phyloP scores from a whole-genome alignment of 2,797 vertebrate species.

The Ctenosaura bakeri region DNA sequence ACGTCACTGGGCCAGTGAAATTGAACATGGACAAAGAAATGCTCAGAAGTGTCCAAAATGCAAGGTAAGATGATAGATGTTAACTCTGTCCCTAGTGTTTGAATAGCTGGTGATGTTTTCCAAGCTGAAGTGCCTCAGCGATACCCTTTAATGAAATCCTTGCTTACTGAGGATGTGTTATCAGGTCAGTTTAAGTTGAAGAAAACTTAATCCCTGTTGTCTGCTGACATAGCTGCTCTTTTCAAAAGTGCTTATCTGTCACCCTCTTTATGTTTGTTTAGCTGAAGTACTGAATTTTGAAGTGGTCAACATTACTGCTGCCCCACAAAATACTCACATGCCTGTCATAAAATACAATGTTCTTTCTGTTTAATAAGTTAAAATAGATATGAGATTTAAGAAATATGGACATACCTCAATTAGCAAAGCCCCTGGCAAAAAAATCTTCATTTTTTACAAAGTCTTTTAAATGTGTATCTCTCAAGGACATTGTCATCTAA shows the following conservation, averaged over 20 bases:
- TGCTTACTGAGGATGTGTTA: neutral
- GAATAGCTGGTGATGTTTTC: neutral
- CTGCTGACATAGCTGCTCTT: slow-evolving; percentile 28
- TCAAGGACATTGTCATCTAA: no score
- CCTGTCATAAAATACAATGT: neutral
- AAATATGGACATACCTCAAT: neutral
- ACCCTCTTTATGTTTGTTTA: slow-evolving; percentile 1
- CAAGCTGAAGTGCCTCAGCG: neutral
- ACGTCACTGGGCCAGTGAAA: slow-evolving; percentile 94
- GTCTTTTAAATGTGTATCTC: no score
- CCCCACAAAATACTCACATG: neutral
- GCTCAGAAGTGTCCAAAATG: slow-evolving; percentile 98
- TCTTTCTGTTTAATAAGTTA: neutral
- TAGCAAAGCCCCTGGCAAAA: neutral
- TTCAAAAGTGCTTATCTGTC: slow-evolving; percentile 12
- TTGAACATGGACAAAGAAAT: slow-evolving; percentile 96
- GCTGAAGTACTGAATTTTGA: slow-evolving; percentile 11
- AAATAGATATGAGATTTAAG: neutral
- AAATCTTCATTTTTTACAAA: no score
- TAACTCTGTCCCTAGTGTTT: neutral
- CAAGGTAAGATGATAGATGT: slow-evolving; percentile 84
- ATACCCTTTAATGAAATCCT: neutral
- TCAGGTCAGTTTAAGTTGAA: neutral
- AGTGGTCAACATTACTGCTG: neutral
- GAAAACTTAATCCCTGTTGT: slow-evolving; percentile 26